Percentiles rank a stretch among this genome's conserved stretches.
These are phyloP conservation scores for Myrmophylax atrothorax DNA, from an alignment of 2,113 vertebrate genomes.

Conservation along the genomic window DNA sequence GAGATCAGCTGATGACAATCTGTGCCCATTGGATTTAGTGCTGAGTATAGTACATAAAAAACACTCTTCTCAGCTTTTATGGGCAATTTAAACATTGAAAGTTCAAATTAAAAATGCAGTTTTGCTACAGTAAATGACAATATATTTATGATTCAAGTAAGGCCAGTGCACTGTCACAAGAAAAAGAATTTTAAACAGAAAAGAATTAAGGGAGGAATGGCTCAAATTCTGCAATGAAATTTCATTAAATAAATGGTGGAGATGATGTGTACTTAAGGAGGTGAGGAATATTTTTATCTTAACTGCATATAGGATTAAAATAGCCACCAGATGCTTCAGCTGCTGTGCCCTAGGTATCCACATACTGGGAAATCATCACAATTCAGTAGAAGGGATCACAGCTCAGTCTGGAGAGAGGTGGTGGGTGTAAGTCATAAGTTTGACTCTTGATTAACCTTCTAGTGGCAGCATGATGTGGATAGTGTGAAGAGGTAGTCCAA, in stretches of 20 bases:
- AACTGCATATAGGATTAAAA: background rate
- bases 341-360: background rate
- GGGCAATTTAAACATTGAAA: background rate
- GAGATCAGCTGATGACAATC: background rate
- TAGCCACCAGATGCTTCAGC: background rate
- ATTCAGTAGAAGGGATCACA: background rate
- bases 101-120: background rate
- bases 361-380: background rate
- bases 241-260: background rate
- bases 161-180: background rate
- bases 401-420: background rate
- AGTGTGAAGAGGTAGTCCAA: background rate
- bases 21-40: background rate
- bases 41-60: background rate
- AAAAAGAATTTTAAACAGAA: background rate
- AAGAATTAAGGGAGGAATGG: background rate
- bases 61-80: background rate
- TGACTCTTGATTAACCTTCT: background rate
- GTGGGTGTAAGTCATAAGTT: background rate
- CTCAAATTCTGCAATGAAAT: background rate
- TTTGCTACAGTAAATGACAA: background rate
- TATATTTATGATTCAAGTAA: background rate
- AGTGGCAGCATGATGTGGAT: background rate
- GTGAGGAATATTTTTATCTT: background rate
- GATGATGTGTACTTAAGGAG: background rate